phyloP scores from a whole-genome alignment of 2,888 invertebrate genomes.

The Bugulina stolonifera region DNA sequence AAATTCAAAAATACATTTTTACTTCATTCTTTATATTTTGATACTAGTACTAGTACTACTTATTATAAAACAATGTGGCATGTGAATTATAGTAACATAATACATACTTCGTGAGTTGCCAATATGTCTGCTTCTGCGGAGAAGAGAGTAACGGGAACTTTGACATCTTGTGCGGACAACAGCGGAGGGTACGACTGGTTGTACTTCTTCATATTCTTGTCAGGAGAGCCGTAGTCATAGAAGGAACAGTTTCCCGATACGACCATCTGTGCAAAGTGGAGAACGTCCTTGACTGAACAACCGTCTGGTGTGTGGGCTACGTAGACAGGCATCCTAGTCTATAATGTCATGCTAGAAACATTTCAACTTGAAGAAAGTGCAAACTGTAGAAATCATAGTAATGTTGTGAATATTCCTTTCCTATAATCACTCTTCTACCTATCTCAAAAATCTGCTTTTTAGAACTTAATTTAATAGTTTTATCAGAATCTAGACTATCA shows the following conservation, averaged over 20 bases:
- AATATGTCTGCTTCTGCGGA: constrained; percentile 65
- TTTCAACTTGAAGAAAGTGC: no score
- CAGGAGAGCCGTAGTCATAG: constrained; percentile 64
- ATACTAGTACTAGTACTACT: neutral
- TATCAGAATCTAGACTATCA: no score
- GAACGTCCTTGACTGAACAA: constrained; percentile 65
- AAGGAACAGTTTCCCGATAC: constrained; percentile 58
- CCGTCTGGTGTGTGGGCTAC: constrained; percentile 69
- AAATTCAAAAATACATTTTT: no score
- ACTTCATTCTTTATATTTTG: no score
- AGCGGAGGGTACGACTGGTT: constrained; percentile 48
- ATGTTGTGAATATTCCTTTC: no score
- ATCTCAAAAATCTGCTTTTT: no score
- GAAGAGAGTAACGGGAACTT: constrained; percentile 59
- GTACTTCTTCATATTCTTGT: constrained; percentile 44
- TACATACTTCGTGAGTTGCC: neutral
- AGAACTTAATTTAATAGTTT: no score
- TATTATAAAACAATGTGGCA: neutral
- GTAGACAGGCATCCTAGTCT: constrained; percentile 64
- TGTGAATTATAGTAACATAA: neutral
- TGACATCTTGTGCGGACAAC: constrained; percentile 42
- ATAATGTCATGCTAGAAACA: no score
- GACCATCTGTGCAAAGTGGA: constrained; percentile 65
- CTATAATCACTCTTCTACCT: no score
- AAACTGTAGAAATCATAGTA: no score